Evolutionary conservation across 2,113 vertebrate genomes (phyloP), one percentile per base, ranked within the genome.

Genomic region (Corythaixoides concolor): DNA sequence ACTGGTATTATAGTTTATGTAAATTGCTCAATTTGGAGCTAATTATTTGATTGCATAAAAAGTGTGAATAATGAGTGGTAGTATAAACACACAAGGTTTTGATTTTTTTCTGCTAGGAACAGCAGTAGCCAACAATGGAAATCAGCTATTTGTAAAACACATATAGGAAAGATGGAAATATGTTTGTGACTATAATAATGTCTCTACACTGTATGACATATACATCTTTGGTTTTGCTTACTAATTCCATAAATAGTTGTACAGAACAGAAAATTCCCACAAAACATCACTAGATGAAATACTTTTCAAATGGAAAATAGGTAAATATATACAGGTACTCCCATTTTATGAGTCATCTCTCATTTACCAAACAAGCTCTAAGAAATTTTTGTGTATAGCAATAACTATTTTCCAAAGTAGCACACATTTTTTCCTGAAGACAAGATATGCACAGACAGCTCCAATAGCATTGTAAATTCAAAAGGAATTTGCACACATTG

Each of bases 11-110:
- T 60, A 88, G 26, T 43, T 90, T 56, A 79, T 89, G 59, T 30
- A 94, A 93, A 95, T 96, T 86, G 83, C 85, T 88, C 80, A 83
- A 85, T 90, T 93, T 96, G 19, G 47, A 89, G 52, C 75, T 96
- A 95, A 90, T 97, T 94, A 89, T 95, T 93, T 92, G 52, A 91
- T 84, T 96, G 22, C 19, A 81, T 76, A 60, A 17, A 56, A 74
- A 91, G 10, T 55, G 39, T 68, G 80, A 97, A 91, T 96, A 83
- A 95, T 88, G 24, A 18, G 10, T 13, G 12, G 19, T 47, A 91
- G 12, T 82, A 90, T 26, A 72, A 64, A 41, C 53, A 91, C 9
- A n/a, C 32, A 84, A 15, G 52, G 27, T 77, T 94, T 92, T 87
- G 26, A 70, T 50, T 88, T 83, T 89, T 89, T 78, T 17, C 23